Evolutionary conservation across 2,888 invertebrate genomes (phyloP), one percentile per base, ranked within the genome.

Genomic region (Andrena dorsata): DNA sequence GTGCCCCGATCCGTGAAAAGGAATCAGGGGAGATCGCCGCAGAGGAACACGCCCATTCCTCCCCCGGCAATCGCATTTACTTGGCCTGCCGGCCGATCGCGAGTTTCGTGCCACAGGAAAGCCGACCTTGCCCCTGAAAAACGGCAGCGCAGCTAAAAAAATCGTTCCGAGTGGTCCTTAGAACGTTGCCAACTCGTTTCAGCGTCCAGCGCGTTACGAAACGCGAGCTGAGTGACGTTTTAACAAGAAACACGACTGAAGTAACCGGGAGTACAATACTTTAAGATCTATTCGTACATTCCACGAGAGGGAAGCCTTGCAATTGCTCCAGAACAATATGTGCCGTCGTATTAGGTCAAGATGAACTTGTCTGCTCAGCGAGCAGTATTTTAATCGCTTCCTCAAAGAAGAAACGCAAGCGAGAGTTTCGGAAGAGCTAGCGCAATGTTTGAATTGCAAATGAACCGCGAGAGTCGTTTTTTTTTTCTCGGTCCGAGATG

Each of bases 71-170:
- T 49, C 64, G 16, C 10, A 26, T 63, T 20, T 58, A 26, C 63
- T 23, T 53, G 32, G 30, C 16, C 4, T 16, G 41, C 16, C 16
- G 16, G 47, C 6, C 41, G 76, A 20, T 32, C 20, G 13, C 58
- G 30, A 20, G 41, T 35, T 58, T 20, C 56, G 35, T 41, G 53
- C 70, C 13, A 58, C 32, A 60, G 51, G 58, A 66, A 80, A 56
- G 64, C 68, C 80, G 90, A 88, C 90, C 90, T 90, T 90, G 90
- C 83, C 90, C 90, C 80, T 90, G 89, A 86, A 77, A 71, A 76
- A 53, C 30, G 73, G 71, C 61, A 51, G 51, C 10, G n/a, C 6
- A 0, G 10, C 13, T 70, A 16, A 76, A 76, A 76, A 70, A 76
- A 49, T n/a, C 8, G 23, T 2, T 6, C 23, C 58, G 13, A 58